These are phyloP conservation scores for Brachylomia viminalis DNA, from an alignment of 2,888 invertebrate genomes.

Conservation along the genomic window DNA sequence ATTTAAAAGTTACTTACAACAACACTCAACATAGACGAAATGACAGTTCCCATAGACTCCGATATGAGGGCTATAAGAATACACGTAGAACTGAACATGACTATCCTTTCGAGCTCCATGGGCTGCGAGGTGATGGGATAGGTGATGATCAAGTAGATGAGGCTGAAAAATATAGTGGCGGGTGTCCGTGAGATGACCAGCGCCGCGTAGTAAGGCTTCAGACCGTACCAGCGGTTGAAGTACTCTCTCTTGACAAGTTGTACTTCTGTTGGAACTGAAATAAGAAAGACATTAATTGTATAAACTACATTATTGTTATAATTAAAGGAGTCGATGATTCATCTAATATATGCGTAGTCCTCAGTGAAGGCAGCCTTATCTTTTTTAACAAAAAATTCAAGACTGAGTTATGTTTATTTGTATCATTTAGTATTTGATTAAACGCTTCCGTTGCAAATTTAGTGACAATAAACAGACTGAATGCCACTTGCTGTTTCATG, in stretches of 20 bases:
- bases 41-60: slow-evolving; percentile 94
- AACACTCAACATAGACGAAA: slow-evolving; percentile 94
- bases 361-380: no score
- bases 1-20: slow-evolving; percentile 91
- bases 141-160: slow-evolving; percentile 93
- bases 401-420: not conserved
- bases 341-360: not conserved
- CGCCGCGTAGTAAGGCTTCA: slow-evolving; percentile 95
- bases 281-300: slow-evolving; percentile 4
- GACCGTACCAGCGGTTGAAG: slow-evolving; percentile 96
- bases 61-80: slow-evolving; percentile 94
- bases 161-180: slow-evolving; percentile 92
- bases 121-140: slow-evolving; percentile 95
- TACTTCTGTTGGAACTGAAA: slow-evolving; percentile 95
- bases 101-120: slow-evolving; percentile 92
- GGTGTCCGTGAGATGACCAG: slow-evolving; percentile 93
- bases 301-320: not conserved
- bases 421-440: not conserved
- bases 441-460: not conserved
- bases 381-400: not conserved
- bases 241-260: slow-evolving; percentile 94
- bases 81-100: slow-evolving; percentile 93
- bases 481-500: not conserved
- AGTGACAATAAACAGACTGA: not conserved
- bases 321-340: not conserved